Conservation (phyloP, 2,888 invertebrate genomes). For the Diaphora mendica region DNA sequence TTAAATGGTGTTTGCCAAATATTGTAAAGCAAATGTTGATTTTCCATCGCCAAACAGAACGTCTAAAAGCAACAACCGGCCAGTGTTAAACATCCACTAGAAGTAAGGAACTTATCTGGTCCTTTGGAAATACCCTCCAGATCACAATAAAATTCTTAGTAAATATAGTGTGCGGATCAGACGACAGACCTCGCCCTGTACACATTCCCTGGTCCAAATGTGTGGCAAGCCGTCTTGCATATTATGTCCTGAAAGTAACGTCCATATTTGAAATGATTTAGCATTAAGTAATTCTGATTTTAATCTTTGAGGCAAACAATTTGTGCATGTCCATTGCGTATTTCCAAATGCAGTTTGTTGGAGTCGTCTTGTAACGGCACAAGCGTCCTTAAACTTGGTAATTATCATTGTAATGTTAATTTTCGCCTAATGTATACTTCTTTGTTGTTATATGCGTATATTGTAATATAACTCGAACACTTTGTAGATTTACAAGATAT, state of each 20-base stretch:
- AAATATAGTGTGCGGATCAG: slow-evolving; percentile 75
- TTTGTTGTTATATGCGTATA: slow-evolving; percentile 76
- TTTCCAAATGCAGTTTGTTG: slow-evolving; percentile 56
- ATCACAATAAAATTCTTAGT: slow-evolving; percentile 78
- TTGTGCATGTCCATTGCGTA: slow-evolving; percentile 63
- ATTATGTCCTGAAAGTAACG: slow-evolving; percentile 83
- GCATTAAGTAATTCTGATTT: slow-evolving; percentile 80
- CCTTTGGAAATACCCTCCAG: slow-evolving; percentile 82
- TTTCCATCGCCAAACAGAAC: slow-evolving; percentile 71
- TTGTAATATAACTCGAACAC: slow-evolving; percentile 51
- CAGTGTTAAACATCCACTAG: slow-evolving; percentile 84
- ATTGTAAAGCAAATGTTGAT: slow-evolving; percentile 64
- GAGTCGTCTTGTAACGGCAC: slow-evolving; percentile 52
- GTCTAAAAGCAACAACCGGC: slow-evolving; percentile 80
- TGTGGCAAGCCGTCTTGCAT: slow-evolving; percentile 79
- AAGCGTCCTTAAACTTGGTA: slow-evolving; percentile 61
- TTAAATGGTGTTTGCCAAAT: slow-evolving; percentile 69
- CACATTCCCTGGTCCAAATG: slow-evolving; percentile 63
- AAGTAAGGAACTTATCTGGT: slow-evolving; percentile 78
- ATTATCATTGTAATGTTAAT: slow-evolving; percentile 55
- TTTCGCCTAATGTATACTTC: slow-evolving; percentile 68
- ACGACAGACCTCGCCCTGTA: slow-evolving; percentile 31
- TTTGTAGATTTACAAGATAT: slow-evolving; percentile 56
- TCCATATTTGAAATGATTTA: slow-evolving; percentile 85
- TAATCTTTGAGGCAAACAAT: slow-evolving; percentile 62